These are phyloP conservation scores for Nemopilema nomurai DNA, from an alignment of 30 jellyfish, hydroid and myxozoan species.

Conservation along the genomic window DNA sequence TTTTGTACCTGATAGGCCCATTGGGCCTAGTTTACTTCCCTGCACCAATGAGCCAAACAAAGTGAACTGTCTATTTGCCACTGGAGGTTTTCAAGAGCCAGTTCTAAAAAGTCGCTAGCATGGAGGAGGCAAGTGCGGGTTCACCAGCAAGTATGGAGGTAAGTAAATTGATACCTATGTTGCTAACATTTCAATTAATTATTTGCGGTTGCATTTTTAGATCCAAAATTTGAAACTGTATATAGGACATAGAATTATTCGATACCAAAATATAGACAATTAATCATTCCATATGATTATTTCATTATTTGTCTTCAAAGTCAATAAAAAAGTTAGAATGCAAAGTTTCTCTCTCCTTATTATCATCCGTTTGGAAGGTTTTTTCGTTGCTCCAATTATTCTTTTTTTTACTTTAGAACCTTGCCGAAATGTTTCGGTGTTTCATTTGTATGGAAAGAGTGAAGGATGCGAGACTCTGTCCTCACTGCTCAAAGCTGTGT, in stretches of 20 bases:
- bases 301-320: no score
- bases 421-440: slow-evolving; percentile 93
- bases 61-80: not conserved
- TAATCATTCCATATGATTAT: no score
- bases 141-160: not conserved
- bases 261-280: no score
- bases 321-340: no score
- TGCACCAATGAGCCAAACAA: not conserved
- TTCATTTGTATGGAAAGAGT: slow-evolving; percentile 98
- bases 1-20: not conserved
- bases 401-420: slow-evolving; percentile 42
- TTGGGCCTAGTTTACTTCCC: not conserved
- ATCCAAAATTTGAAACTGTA: not conserved
- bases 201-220: no score
- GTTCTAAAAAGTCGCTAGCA: not conserved
- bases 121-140: not conserved
- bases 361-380: not conserved
- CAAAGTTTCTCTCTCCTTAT: no score
- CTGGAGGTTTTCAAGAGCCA: not conserved
- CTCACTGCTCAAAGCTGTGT: slow-evolving; percentile 94
- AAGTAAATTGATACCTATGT: not conserved
- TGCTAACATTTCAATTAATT: not conserved
- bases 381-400: not conserved
- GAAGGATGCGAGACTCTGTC: slow-evolving; percentile 93
- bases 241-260: no score